Base-by-base conservation (phyloP, 2,888 invertebrate genomes). In the Pterostichus madidus region DNA sequence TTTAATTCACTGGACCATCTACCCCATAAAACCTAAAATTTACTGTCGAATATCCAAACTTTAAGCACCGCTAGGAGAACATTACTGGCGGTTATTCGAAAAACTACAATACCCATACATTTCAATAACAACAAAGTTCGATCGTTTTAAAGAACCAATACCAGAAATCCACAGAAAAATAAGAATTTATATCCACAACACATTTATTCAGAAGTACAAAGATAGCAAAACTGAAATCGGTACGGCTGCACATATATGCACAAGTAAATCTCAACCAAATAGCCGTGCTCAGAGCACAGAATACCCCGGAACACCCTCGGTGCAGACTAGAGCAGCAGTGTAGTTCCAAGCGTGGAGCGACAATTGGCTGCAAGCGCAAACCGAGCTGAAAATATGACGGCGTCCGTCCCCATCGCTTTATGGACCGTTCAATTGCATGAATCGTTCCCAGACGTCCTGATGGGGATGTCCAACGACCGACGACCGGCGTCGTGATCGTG, bases 361-460 rank as follows among this genome's bases (percentile, higher is more conserved):
- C 68, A 71, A 71, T 71, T 71, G 68, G 68, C 68, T 44, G 35
- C 64, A 15, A 39, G 68, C 39, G 44, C 10, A 39, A 71, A 71
- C 68, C 44, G 68, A 71, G 44, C 44, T 71, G 68, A 71, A 71
- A 71, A 71, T 71, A 71, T 71, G 44, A 71, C 68, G 68, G 17
- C 44, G 68, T 17, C 17, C 68, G 44, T 71, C 35, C 56, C 68
- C 44, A 71, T 71, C 68, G 68, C 39, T 71, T 71, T 71, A 71
- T 71, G 68, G 68, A 44, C 68, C 68, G 68, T 71, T 71, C 68
- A 71, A 71, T 71, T 71, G 68, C 44, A 71, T 13, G 68, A 64
- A 8, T 10, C 59, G 11, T 31, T 11, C 31, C 13, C 13, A 24
- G 59, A 11, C 24, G 64, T 13, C n/a, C 49, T n/a, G 32, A n/a